Evolutionary conservation across 1,140 invertebrate species (phyloP).

Genomic region (Helicoverpa armigera): DNA sequence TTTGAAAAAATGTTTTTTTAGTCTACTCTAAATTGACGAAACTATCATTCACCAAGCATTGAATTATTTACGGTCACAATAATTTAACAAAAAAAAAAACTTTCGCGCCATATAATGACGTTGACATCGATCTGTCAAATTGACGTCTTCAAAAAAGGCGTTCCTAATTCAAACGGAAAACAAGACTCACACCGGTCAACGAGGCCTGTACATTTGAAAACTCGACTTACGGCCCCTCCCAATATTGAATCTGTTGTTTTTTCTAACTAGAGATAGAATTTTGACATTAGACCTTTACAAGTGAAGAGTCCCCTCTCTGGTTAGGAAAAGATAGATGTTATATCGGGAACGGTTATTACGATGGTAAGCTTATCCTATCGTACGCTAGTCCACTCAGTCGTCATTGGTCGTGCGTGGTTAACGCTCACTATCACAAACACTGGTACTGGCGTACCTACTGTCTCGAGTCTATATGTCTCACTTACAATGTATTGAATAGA

Average conservation of each 20-base stretch:
- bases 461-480: conserved; percentile 48
- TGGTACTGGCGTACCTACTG: conserved; percentile 12
- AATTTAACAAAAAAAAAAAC: neutral
- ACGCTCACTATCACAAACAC: conserved; percentile 45
- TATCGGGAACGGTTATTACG: neutral
- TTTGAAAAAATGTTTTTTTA: neutral
- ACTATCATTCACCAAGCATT: too few species aligned
- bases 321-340: neutral
- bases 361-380: neutral
- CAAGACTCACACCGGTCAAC: conserved; percentile 1
- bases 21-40: too few species aligned
- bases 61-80: too few species aligned
- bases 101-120: too few species aligned
- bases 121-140: too few species aligned
- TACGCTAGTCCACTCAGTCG: conserved; percentile 36
- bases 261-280: too few species aligned
- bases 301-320: too few species aligned
- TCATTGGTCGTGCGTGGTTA: conserved; percentile 44
- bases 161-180: too few species aligned
- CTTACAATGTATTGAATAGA: conserved; percentile 82
- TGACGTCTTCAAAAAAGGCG: too few species aligned
- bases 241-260: too few species aligned
- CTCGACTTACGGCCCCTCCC: too few species aligned
- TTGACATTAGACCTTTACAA: too few species aligned
- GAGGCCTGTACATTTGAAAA: neutral